Evolutionary conservation across 1,140 invertebrate genomes (phyloP), one percentile per base, ranked within the genome.

Genomic region (Frieseomelitta varia): DNA sequence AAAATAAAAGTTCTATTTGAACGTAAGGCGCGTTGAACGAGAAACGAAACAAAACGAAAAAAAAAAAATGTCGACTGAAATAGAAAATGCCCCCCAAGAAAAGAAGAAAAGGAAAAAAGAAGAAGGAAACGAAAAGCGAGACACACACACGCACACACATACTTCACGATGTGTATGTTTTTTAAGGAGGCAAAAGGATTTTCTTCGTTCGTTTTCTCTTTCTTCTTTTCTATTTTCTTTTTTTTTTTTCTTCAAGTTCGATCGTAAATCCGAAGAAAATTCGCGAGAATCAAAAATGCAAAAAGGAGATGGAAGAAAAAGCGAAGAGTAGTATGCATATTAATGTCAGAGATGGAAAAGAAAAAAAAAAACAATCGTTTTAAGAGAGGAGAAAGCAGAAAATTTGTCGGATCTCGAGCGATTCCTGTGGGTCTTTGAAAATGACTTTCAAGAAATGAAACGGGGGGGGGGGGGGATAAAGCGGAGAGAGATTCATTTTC

Each of bases 1-100:
- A 92, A 79, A 74, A 92, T 90, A 91, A 93, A 94, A 93, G 84
- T 92, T n/a, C 91, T 94, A 93, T 92, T 93, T 92, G 92, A 91
- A 93, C 93, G 91, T 94, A 93, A 94, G 91, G 91, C 86, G 92
- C 92, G 91, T 93, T 92, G 91, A 91, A 91, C 86, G 69, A 81
- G 79, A 78, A 73, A 86, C 81, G 82, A 79, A 93, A 93, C 91
- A 91, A 93, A 91, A 58, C 34, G n/a, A n/a, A 39, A 39, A 39
- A 10, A 21, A 19, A 17, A 12, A 67, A 82, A 61, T 51, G 69
- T 39, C 39, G 39, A 39, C 39, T 39, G 6, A 39, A 39, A 4
- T 39, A 39, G 39, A 39, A 34, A 55, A 61, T 17, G 55, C 17
- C 17, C n/a, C n/a, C n/a, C n/a, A 55, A 55, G 15, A 55, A 55